These are phyloP conservation scores for Phodopus roborovskii DNA, from an alignment of 2,113 vertebrate genomes.

Conservation along the genomic window DNA sequence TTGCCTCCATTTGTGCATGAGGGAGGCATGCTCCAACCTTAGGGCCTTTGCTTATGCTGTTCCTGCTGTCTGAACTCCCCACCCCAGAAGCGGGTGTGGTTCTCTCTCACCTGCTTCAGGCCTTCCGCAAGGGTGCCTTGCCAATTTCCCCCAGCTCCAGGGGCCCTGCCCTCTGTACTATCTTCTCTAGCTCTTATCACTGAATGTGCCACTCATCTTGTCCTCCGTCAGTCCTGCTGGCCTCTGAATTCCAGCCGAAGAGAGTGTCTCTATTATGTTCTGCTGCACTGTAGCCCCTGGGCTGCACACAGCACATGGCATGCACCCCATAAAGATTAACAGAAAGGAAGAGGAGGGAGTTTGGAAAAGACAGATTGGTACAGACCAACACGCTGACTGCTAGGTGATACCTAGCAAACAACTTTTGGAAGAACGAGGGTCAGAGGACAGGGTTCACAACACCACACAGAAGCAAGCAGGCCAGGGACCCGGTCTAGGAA, in stretches of 20 bases:
- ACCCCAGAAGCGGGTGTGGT: neutral
- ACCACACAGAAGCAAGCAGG: neutral
- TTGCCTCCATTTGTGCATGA: neutral
- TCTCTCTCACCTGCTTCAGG: neutral
- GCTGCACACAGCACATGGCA: neutral
- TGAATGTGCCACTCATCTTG: neutral
- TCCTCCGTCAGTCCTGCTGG: neutral
- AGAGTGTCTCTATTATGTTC: neutral
- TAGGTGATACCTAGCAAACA: neutral
- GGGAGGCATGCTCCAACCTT: neutral
- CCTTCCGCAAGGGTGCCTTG: neutral
- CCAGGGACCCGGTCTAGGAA: neutral
- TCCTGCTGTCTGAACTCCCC: neutral
- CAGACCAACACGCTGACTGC: neutral
- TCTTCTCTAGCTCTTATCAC: neutral
- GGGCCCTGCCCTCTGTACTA: too few relatives aligned
- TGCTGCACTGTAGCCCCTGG: neutral
- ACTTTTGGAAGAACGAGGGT: neutral
- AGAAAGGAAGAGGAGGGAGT: neutral
- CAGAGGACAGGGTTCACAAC: neutral
- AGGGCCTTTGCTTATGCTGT: neutral
- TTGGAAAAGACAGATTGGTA: neutral
- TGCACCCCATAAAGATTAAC: neutral
- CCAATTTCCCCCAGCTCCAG: neutral
- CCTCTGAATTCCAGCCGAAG: neutral